Evolutionary conservation across 2,888 invertebrate species (phyloP), one percentile per base, ranked within the genome.

Genomic region (Ecliptopera silaceata): DNA sequence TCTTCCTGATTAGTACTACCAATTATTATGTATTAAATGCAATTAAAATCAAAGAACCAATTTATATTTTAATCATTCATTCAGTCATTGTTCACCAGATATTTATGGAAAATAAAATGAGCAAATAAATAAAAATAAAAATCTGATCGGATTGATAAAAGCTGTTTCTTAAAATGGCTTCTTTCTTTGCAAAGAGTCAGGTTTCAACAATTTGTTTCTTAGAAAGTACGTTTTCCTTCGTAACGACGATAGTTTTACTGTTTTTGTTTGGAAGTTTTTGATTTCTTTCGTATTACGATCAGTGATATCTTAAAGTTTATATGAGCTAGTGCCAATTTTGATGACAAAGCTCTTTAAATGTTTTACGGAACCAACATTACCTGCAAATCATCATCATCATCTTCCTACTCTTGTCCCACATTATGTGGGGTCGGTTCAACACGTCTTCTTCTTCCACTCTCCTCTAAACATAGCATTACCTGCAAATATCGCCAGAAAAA

Each of bases 201-300:
- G 59, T 57, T 61, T 52, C 57, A 57, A 53, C 57, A 59, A 61
- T 59, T 61, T 61, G 57, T 59, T 57, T 34, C 38, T 29, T 17
- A 18, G 10, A 38, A 13, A 45, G 22, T 46, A 36, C 17, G 15
- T 29, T 18, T 22, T 17, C 29, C 34, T 42, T 22, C 13, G 45
- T 38, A 22, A 39, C 29, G 52, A 20, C 38, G 4, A 52, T 52
- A 52, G 45, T 52, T 52, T 45, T 39, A 52, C 20, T 31, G 45
- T 20, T 45, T 39, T 45, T 18, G 44, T 51, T 51, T 12, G 5
- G 29, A 51, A 46, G 46, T 46, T 46, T 31, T 36, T 36, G 46
- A 46, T 46, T 46, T 36, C 36, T 46, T 46, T 46, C 5, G 46
- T 15, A 4, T 22, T 8, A 45, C 18, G n/a, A 45, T 45, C 31